phyloP scores from a whole-genome alignment of 2,888 invertebrate species.

The Cryptocephalus primarius region DNA sequence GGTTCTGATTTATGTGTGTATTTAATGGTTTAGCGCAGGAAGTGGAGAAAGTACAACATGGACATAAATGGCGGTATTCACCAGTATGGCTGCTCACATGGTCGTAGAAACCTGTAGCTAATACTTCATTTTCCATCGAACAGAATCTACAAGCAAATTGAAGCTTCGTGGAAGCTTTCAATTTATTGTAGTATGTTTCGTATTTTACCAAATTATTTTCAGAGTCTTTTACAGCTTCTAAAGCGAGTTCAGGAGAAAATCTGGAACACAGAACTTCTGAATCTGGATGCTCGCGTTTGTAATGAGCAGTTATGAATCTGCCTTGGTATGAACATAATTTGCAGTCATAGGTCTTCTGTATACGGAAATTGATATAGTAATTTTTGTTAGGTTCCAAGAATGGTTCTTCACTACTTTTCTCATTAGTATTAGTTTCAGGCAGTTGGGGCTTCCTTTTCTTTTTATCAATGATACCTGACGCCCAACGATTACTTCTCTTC shows the following conservation, averaged over 20 bases:
- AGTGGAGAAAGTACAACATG: constrained; percentile 40
- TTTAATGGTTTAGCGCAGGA: constrained; percentile 23
- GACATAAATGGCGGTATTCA: constrained; percentile 59
- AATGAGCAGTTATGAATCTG: constrained; percentile 54
- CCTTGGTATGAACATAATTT: constrained; percentile 50
- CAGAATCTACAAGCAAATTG: constrained; percentile 33
- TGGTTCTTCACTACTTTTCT: constrained; percentile 1
- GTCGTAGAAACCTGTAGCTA: constrained; percentile 48
- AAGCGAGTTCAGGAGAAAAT: constrained; percentile 42
- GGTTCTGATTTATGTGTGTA: constrained; percentile 19
- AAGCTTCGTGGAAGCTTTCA: constrained; percentile 8
- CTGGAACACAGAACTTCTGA: constrained; percentile 56
- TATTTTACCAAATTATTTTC: constrained; percentile 19
- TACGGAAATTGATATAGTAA: constrained; percentile 16
- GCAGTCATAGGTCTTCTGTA: constrained; percentile 35
- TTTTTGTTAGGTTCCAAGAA: constrained; percentile 19
- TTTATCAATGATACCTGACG: constrained; percentile 20
- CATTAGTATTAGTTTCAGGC: neutral
- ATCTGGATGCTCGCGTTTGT: constrained; percentile 50
- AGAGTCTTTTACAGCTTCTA: constrained; percentile 42
- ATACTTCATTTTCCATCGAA: constrained; percentile 13
- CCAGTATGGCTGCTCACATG: constrained; percentile 70
- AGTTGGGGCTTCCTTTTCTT: constrained; percentile 5
- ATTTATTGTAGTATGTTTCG: constrained; percentile 6
- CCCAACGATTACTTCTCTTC: constrained; percentile 35